These are phyloP conservation scores for Catagonus wagneri DNA, from an alignment of 2,113 vertebrate species.

Conservation along the genomic window DNA sequence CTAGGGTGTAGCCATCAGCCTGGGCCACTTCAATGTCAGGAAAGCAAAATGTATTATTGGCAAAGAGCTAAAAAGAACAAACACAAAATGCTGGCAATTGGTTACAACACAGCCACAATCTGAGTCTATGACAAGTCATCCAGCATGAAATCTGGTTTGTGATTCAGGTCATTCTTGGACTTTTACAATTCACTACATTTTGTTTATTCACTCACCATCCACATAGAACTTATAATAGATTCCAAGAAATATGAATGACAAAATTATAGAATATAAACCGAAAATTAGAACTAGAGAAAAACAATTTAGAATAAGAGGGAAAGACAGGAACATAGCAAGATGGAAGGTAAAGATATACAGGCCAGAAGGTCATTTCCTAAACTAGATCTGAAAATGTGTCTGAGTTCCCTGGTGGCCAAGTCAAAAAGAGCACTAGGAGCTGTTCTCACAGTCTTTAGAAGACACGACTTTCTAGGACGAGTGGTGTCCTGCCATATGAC, in stretches of 20 bases:
- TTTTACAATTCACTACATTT: not conserved
- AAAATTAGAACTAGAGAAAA: not conserved
- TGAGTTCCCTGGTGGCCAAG: conserved; percentile 22
- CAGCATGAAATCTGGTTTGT: not conserved
- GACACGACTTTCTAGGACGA: not conserved
- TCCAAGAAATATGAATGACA: not conserved
- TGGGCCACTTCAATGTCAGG: not conserved
- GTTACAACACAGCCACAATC: not conserved
- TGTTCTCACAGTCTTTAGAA: not conserved
- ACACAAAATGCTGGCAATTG: not conserved
- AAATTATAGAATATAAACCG: not conserved
- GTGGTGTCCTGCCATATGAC: not conserved
- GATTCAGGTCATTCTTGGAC: not conserved
- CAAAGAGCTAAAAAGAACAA: not conserved
- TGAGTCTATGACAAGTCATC: not conserved
- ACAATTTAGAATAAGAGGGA: not conserved
- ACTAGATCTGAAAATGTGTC: not conserved
- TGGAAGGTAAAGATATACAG: not conserved
- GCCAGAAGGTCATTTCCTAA: not conserved
- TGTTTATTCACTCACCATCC: not conserved
- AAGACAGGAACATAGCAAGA: not conserved
- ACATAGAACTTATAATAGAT: not conserved
- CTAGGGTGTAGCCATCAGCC: not conserved
- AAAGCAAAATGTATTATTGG: not conserved
- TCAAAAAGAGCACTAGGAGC: not conserved